Evolutionary conservation across 2,797 vertebrate genomes (phyloP), one percentile per base, ranked within the genome.

Genomic region (Glyptemys insculpta): DNA sequence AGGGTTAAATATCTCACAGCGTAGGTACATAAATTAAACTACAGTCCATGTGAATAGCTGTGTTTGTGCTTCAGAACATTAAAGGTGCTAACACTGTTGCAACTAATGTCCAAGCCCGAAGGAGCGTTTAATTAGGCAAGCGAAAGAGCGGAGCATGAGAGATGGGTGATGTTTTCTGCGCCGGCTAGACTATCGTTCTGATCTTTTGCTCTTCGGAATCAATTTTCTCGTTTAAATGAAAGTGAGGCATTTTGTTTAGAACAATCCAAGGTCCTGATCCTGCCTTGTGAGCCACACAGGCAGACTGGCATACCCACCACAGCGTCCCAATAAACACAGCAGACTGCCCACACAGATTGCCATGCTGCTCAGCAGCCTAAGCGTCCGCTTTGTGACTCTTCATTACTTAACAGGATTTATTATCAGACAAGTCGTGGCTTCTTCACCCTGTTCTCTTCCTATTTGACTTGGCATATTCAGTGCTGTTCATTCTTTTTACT

Each of bases 91-190:
- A 56, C 31, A n/a, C 91, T 87, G 10, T 79, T 85, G 79, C 37
- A n/a, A 85, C 87, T 65, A 53, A n/a, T 8, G 25, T 47, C 31
- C 50, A 79, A 87, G 82, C 57, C 87, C 68, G 52, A 86, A 94
- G 65, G 78, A 93, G 93, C 23, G 11, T 94, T 95, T 79, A 89
- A 15, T 80, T 62, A 95, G 79, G 44, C 6, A 90, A 93, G 95
- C 12, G 5, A 82, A 86, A 79, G 52, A 44, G 21, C 44, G 87
- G 85, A 47, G 19, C 37, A 92, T 90, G 89, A 96, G 78, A 81
- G 37, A 87, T 68, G 83, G 15, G 57, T 62, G 31, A 15, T 78
- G 65, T 84, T 90, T 93, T 53, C 44, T 86, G 81, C 49, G 56
- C 53, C 65, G 76, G 27, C 44, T 52, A 76, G 2, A 49, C 86